Evolutionary conservation across 2,888 invertebrate species (phyloP).

Genomic region (Tenthredo amoena): DNA sequence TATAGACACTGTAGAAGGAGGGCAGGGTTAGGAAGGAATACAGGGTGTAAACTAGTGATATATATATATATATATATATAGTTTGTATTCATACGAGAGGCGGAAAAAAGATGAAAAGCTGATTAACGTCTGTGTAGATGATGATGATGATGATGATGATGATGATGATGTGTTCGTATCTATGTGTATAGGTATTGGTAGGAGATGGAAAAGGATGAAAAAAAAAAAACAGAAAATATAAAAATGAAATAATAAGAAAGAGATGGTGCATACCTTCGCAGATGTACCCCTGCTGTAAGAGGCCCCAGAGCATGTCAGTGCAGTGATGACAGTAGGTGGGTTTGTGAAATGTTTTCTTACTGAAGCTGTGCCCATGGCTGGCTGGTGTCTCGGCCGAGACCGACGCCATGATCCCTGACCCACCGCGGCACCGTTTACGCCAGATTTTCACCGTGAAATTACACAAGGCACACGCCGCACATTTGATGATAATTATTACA

Average conservation of each 20-base stretch:
- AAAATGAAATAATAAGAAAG: background rate
- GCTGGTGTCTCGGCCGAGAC: slow-evolving; percentile 80
- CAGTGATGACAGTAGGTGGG: slow-evolving; percentile 99
- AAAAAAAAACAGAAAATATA: background rate
- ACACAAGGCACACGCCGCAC: slow-evolving; percentile 76
- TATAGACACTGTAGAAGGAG: background rate
- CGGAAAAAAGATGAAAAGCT: background rate
- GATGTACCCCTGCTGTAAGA: slow-evolving; percentile 99
- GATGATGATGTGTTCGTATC: background rate
- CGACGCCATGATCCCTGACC: slow-evolving; percentile 82
- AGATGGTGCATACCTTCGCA: slow-evolving; percentile 91
- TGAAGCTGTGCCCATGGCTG: slow-evolving; percentile 96
- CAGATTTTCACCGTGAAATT: slow-evolving; percentile 83
- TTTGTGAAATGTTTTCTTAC: slow-evolving; percentile 99
- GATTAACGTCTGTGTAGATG: slow-evolving; percentile 1
- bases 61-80: background rate
- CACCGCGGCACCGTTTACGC: slow-evolving; percentile 82
- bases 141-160: background rate
- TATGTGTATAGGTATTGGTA: background rate
- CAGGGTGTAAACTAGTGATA: background rate
- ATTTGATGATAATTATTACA: slow-evolving; percentile 77
- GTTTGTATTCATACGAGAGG: background rate
- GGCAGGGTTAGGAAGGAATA: background rate
- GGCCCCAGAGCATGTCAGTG: slow-evolving; percentile 99
- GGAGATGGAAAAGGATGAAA: background rate